Evolutionary conservation across 2,113 vertebrate genomes (phyloP), one percentile per base, ranked within the genome.

Genomic region (Solea solea): DNA sequence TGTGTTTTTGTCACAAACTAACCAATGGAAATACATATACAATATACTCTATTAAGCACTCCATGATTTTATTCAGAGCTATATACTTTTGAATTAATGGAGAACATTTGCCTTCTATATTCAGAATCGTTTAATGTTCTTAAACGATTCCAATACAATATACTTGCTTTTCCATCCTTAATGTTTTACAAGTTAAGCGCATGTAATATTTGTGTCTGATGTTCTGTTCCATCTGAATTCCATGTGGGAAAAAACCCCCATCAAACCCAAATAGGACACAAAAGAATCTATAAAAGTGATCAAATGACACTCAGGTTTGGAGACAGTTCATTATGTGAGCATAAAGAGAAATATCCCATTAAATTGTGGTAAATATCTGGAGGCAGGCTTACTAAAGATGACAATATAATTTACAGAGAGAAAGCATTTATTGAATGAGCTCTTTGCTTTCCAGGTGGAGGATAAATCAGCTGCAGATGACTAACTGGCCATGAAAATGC

Each of bases 381-480:
- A 3, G 46, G 7, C 0, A 54, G 10, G 25, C 16, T 52, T 21
- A 25, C 0, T 7, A 21, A 21, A 15, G 15, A 25, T 2, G n/a
- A 16, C 16, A 25, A 52, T 64, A 8, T 16, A 53, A 21, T 54
- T 61, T 21, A 56, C 34, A 51, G 4, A 14, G 7, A 60, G 11
- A 25, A 27, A 7, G 21, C 14, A 11, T 42, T n/a, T 14, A 14
- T 25, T 41, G 16, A 62, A 50, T 55, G 16, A 71, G 40, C 68
- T 71, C 54, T 51, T 50, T 56, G 42, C 15, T 6, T 27, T 51
- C 49, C 59, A 72, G 59, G 52, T 76, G 76, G 52, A 65, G 13
- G 51, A 84, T 62, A 50, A 76, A 61, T 76, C 60, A 69, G 16
- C 44, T 42, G 11, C 69, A 49, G 21, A 62, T 27, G 40, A 69